These are phyloP conservation scores for Piscicola geometra DNA, from an alignment of 2,888 invertebrate species.

Conservation along the genomic window DNA sequence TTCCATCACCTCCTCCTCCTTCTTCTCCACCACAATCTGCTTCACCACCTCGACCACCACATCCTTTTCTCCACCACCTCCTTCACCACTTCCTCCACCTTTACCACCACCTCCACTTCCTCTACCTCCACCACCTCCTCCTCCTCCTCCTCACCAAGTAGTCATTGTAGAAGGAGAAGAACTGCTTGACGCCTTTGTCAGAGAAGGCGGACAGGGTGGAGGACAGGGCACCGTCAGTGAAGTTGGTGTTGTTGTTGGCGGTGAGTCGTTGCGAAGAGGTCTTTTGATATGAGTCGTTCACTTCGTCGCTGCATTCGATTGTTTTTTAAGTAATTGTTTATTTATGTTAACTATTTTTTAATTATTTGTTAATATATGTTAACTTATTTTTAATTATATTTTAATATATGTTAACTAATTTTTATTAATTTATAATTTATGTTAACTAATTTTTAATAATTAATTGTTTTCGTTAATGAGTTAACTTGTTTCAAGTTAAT, in stretches of 20 bases:
- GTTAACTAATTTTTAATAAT: no score
- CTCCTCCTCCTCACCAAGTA: slow-evolving; percentile 10
- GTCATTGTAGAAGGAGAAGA: background rate
- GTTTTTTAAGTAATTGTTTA: no score
- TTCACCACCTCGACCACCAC: background rate
- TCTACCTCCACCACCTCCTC: background rate
- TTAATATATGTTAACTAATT: no score
- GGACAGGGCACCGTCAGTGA: background rate
- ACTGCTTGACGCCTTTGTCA: background rate
- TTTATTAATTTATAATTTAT: no score
- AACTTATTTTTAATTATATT: no score
- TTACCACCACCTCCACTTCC: background rate
- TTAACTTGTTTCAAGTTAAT: no score
- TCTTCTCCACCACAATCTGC: background rate
- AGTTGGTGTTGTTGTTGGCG: no score
- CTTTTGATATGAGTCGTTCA: background rate
- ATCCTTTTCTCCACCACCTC: background rate
- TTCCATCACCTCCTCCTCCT: background rate
- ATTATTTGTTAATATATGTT: no score
- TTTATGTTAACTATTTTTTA: no score
- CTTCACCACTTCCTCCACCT: background rate
- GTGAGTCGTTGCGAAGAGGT: background rate
- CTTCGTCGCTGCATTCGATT: background rate
- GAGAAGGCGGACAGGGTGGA: background rate
- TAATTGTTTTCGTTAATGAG: no score